phyloP scores from a whole-genome alignment of 2,888 invertebrate species.

The Andrena haemorrhoa region DNA sequence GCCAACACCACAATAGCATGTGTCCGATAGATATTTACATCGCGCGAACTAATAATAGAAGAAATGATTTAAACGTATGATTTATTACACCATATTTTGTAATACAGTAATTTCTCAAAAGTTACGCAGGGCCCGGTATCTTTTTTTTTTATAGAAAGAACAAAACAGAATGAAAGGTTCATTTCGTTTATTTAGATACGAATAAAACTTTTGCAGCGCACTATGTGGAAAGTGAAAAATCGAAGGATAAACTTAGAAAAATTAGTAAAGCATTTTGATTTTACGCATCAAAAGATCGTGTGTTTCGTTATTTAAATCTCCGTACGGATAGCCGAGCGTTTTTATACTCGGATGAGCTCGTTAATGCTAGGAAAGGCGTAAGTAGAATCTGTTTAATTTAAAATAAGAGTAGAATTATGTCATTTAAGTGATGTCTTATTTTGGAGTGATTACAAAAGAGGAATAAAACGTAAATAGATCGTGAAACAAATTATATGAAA shows the following conservation, averaged over 20 bases:
- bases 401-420: conserved; percentile 73
- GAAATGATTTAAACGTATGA: conserved; percentile 17
- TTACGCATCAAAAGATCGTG: neutral
- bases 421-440: conserved; percentile 57
- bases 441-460: neutral
- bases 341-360: conserved; percentile 5
- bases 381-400: conserved; percentile 72
- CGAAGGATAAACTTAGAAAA: conserved; percentile 38
- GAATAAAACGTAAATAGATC: conserved; percentile 8
- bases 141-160: conserved; percentile 10
- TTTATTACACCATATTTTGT: conserved; percentile 13
- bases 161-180: conserved; percentile 15
- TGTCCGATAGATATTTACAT: conserved; percentile 47
- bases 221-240: conserved; percentile 11
- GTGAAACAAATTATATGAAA: conserved; percentile 6
- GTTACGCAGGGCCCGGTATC: neutral
- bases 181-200: conserved; percentile 33
- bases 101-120: conserved; percentile 3
- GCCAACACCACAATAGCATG: neutral
- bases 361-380: conserved; percentile 59
- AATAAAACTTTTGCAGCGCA: conserved; percentile 16
- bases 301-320: conserved; percentile 16
- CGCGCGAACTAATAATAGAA: conserved; percentile 22
- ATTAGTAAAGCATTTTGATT: conserved; percentile 32
- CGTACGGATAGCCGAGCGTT: conserved; percentile 29